Base-by-base conservation (phyloP, 2,113 vertebrate species). In the Forbesichthys agassizii region DNA sequence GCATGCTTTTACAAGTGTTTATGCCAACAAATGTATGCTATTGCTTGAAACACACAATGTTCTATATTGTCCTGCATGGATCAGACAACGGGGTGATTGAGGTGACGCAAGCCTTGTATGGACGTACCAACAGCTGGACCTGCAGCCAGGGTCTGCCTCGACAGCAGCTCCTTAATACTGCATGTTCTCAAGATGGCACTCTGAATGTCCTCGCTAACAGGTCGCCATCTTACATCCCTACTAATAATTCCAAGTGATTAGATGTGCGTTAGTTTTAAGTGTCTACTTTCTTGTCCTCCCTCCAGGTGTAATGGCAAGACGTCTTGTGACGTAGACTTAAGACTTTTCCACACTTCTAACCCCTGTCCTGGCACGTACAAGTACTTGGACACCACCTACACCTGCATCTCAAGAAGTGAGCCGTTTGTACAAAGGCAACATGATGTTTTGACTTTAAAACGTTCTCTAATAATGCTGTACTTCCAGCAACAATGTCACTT, bases 261-360 rank as follows among this genome's bases (percentile, higher is more conserved):
- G 33, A 3, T 48, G 7, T 42, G 36, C 5, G 3, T 48, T 46
- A 20, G 18, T 14, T 0, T 11, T 12, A 7, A 11, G 7, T 5
- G 33, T 33, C 3, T 69, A 11, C 11, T 27, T 10, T 20, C 3
- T 20, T 52, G 16, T 67, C 9, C 48, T 6, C 10, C 2, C 60
- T 33, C 10, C 55, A 88, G 86, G 58, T 86, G 84, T 65, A 56
- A 88, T 61, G 83, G 77, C 8, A 86, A 75, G 66, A 77, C 2
- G n/a, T 33, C 10, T 1, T 86, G 87, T 63, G 82, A 82, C 18
- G 5, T 82, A 1, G 73, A 57, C 49, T 8, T 3, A 4, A 6
- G 9, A 1, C 2, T 12, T 0, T 3, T 81, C 1, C 2, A 0
- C 11, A 48, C 42, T 13, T 33, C 73, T 59, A 62, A 87, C 33